A percentile compares a stretch with the other conserved stretches of the same genome.
These are phyloP conservation scores for Corvus cornix DNA, from an alignment of 2,113 vertebrate genomes.

Conservation along the genomic window DNA sequence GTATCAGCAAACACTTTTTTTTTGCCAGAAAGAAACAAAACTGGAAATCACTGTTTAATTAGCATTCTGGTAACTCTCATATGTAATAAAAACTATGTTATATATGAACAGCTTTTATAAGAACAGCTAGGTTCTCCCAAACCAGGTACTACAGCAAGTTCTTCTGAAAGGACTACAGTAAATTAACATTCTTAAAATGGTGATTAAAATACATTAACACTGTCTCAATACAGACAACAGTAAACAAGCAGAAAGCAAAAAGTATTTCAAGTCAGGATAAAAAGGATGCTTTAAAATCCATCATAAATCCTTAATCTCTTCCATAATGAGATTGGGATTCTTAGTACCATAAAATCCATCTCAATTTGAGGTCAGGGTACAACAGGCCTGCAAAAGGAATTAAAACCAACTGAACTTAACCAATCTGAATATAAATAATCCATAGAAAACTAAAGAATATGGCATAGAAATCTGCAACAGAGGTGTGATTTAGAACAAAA, in stretches of 20 bases:
- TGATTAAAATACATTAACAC: neutral
- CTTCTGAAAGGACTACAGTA: neutral
- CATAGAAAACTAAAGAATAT: neutral
- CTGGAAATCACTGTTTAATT: neutral
- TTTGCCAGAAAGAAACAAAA: neutral
- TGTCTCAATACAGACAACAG: neutral
- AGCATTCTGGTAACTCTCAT: neutral
- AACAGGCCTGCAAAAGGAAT: neutral
- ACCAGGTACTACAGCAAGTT: neutral
- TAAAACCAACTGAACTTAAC: neutral
- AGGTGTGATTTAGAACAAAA: neutral
- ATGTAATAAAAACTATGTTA: neutral
- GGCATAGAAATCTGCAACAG: neutral
- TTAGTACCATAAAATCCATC: neutral
- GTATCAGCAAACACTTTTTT: neutral
- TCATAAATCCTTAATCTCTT: constrained; percentile 28
- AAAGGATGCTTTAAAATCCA: neutral
- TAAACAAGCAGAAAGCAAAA: neutral
- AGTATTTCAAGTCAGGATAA: neutral
- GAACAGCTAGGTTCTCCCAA: neutral
- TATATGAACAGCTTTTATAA: neutral
- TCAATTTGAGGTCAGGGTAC: neutral
- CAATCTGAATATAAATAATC: neutral
- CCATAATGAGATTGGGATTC: neutral
- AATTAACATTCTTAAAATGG: neutral